Base-by-base conservation (phyloP, 2,888 invertebrate species). In the Tenthredo amoena region DNA sequence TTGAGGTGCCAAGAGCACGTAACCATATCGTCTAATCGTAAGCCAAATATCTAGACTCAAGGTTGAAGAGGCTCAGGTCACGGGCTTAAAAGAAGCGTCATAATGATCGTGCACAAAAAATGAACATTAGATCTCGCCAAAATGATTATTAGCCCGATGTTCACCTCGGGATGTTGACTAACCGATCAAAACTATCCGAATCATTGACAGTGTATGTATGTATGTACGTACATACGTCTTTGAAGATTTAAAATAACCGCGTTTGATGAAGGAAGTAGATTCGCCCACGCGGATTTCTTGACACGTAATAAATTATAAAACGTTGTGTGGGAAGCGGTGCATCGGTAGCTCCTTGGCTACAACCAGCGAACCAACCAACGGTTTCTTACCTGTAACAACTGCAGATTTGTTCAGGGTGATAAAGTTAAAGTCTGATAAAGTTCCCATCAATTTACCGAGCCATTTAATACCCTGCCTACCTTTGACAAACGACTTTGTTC, bases 331-430 rank as follows among this genome's bases (percentile, higher is more conserved):
- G 85, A 82, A 82, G 82, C 2, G n/a, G 71, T 34, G 43, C 26
- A 85, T 85, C 43, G 72, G 82, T 43, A 58, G 82, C 37, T 71
- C 31, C 65, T 85, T 34, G 43, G 18, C 58, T 76, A 43, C 26
- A 68, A 68, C 31, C 43, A 83, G 7, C 83, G 31, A 68, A 50
- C 31, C 43, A 83, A 5, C 83, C 47, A 68, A 50, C 68, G 77
- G 31, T 40, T 65, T 71, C 62, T 50, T 82, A 82, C 82, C 85
- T 55, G 71, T 72, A 43, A 79, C 76, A 77, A 68, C 74, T 31
- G 77, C 21, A 68, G 65, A 82, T 85, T 85, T 50, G 71, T 85
- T 82, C 50, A 50, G 43, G 50, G 55, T 68, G 82, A 85, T 85
- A 82, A 82, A 81, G 47, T 26, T 82, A 58, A 55, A 71, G 71